Conservation (phyloP, 2,113 vertebrate species). For the Hirundichthys speculiger region DNA sequence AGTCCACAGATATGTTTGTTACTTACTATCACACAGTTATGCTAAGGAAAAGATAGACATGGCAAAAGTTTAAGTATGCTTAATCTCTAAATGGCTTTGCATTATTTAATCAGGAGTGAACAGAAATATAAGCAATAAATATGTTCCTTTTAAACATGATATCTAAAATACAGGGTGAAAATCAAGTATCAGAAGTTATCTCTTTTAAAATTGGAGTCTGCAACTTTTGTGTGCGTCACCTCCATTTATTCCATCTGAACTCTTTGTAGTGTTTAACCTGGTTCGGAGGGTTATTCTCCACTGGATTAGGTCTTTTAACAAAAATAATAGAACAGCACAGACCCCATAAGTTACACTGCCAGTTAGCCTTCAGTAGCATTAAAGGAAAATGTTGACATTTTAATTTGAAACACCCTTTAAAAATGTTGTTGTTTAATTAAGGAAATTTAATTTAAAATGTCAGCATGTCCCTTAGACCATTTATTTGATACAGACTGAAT, state of each 20-base stretch:
- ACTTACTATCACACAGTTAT: too few relatives aligned
- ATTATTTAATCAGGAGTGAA: conserved; percentile 6
- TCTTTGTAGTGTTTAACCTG: conserved; percentile 8
- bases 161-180: neutral
- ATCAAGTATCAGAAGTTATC: neutral
- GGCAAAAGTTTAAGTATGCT: neutral
- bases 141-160: neutral
- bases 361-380: conserved; percentile 29
- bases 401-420: neutral
- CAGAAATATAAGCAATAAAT: conserved; percentile 30
- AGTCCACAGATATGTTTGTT: conserved; percentile 6
- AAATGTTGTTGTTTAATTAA: too few relatives aligned
- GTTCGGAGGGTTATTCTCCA: conserved; percentile 8
- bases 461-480: conserved; percentile 7
- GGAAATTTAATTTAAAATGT: conserved; percentile 7
- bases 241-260: conserved; percentile 1
- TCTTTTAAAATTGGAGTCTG: neutral
- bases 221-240: conserved; percentile 5
- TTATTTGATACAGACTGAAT: neutral
- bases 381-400: conserved; percentile 11
- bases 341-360: conserved; percentile 61
- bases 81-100: neutral
- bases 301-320: conserved; percentile 3
- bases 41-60: neutral
- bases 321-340: neutral